Conservation (phyloP, 2,113 vertebrate genomes). For the Phyllostomus discolor region DNA sequence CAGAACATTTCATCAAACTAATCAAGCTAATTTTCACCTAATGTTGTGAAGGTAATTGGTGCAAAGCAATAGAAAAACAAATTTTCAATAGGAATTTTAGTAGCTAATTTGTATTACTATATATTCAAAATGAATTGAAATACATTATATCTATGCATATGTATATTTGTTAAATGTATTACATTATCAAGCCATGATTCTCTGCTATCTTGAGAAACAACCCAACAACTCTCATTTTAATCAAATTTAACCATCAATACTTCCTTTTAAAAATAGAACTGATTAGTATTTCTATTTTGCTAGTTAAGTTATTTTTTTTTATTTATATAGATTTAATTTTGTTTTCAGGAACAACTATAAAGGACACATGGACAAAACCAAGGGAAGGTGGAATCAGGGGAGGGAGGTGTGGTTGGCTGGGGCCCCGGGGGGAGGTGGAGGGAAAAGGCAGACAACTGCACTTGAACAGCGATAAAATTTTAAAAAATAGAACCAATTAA, state of each 20-base stretch:
- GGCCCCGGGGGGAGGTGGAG: too few relatives aligned
- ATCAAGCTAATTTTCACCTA: constrained; percentile 44
- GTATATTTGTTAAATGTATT: neutral
- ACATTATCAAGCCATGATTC: neutral
- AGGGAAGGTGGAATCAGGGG: too few relatives aligned
- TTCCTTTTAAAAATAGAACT: neutral
- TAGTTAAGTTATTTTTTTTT: too few relatives aligned
- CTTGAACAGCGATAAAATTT: too few relatives aligned
- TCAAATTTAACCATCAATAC: neutral
- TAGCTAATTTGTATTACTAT: neutral
- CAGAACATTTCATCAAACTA: constrained; percentile 51
- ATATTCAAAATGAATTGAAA: neutral
- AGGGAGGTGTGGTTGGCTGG: too few relatives aligned
- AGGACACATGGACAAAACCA: too few relatives aligned
- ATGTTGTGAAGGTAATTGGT: constrained; percentile 22
- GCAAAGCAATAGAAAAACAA: neutral
- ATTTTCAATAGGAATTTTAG: neutral
- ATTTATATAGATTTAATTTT: too few relatives aligned
- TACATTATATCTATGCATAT: neutral
- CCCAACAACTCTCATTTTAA: neutral
- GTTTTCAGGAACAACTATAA: too few relatives aligned
- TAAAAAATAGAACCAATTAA: neutral
- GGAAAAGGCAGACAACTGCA: too few relatives aligned
- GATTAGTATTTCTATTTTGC: too few relatives aligned
- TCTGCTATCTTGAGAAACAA: neutral